A percentile compares a stretch with the other conserved stretches of the same genome.
phyloP scores from a whole-genome alignment of 2,888 invertebrate species.

The Chrysolina americana region DNA sequence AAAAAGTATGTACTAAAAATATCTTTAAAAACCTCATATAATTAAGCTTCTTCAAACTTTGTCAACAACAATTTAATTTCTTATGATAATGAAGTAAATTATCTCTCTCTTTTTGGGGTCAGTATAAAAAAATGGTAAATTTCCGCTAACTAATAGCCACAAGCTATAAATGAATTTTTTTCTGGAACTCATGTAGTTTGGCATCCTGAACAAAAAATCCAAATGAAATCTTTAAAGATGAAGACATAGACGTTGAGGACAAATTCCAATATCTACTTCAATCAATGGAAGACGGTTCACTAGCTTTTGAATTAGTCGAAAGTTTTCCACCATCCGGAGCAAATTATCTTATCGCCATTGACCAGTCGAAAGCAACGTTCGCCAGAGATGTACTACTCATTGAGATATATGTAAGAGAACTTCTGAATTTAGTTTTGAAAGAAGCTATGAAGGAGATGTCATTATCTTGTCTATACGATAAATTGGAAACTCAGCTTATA shows the following conservation, averaged over 20 bases:
- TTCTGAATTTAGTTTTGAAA: background rate
- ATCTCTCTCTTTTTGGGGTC: slow-evolving; percentile 14
- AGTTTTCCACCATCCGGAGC: background rate
- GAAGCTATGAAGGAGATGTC: background rate
- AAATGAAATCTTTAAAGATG: background rate
- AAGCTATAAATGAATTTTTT: too few species aligned
- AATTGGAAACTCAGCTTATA: background rate
- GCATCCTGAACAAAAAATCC: too few species aligned
- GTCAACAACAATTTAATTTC: too few species aligned
- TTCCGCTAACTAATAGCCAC: too few species aligned
- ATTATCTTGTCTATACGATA: slow-evolving; percentile 2
- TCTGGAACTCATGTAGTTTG: too few species aligned
- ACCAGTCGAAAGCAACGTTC: slow-evolving; percentile 16
- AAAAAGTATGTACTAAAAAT: background rate
- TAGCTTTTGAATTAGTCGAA: background rate
- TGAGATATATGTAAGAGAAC: slow-evolving; percentile 1
- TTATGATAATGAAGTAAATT: too few species aligned
- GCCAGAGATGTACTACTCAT: background rate
- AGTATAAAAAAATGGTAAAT: slow-evolving; percentile 2
- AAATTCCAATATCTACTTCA: slow-evolving; percentile 13
- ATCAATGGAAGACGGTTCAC: background rate
- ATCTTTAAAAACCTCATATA: too few species aligned
- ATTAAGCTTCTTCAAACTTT: too few species aligned
- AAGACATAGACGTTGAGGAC: background rate
- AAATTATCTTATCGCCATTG: background rate